Conservation (phyloP, 2,888 invertebrate genomes). For the Loripinus fragilis region DNA sequence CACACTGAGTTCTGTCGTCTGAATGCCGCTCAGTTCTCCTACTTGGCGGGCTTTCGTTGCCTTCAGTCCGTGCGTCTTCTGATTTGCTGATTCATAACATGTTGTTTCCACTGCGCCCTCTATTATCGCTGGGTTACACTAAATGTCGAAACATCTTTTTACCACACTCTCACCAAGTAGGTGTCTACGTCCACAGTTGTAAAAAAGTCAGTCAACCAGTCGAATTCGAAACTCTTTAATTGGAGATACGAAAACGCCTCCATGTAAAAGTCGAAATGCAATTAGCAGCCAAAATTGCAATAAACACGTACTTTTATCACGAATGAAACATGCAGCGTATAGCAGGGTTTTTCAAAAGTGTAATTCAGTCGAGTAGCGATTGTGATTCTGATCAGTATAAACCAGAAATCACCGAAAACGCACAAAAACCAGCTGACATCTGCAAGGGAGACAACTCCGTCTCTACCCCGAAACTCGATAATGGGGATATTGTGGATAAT, state of each 20-base stretch:
- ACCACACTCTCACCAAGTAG: too few relatives aligned
- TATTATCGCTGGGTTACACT: too few relatives aligned
- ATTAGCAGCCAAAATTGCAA: not conserved
- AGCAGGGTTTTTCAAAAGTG: constrained; percentile 31
- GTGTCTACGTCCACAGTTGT: too few relatives aligned
- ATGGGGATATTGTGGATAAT: not conserved
- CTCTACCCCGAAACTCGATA: not conserved
- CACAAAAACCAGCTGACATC: not conserved
- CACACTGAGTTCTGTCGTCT: too few relatives aligned
- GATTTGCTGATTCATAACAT: too few relatives aligned
- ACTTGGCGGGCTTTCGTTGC: too few relatives aligned
- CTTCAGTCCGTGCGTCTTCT: too few relatives aligned
- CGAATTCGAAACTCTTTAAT: not conserved
- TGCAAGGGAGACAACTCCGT: constrained; percentile 28
- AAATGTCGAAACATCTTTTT: too few relatives aligned
- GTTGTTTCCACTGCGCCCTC: too few relatives aligned
- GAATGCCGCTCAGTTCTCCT: too few relatives aligned
- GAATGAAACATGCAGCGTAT: constrained; percentile 28
- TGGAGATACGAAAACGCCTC: not conserved
- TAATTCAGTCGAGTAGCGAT: not conserved
- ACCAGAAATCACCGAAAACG: not conserved
- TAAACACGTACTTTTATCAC: too few relatives aligned
- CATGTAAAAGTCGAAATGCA: not conserved
- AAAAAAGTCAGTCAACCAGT: too few relatives aligned
- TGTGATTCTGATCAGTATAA: not conserved